Conservation (phyloP, 1,140 invertebrate genomes). For the Drosophila neocordata region DNA sequence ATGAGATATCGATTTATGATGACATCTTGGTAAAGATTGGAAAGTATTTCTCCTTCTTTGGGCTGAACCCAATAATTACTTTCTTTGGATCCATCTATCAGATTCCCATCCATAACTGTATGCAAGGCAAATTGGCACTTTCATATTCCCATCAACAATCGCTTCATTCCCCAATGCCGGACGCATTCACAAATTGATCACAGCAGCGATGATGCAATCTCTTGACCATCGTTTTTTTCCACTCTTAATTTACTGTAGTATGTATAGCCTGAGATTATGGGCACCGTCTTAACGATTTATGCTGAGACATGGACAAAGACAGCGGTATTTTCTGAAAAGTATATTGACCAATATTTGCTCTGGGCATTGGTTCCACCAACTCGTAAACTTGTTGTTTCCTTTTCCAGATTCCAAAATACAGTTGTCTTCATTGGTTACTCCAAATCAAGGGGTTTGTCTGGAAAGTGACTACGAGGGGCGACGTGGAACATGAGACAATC, state of each 20-base stretch:
- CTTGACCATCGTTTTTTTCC: constrained; percentile 27
- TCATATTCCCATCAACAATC: constrained; percentile 47
- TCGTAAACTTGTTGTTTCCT: constrained; percentile 47
- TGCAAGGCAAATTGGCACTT: constrained; percentile 58
- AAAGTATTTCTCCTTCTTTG: constrained; percentile 53
- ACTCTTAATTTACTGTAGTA: constrained; percentile 48
- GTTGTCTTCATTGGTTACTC: constrained; percentile 53
- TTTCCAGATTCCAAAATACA: constrained; percentile 46
- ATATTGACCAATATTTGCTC: constrained; percentile 53
- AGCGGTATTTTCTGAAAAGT: constrained; percentile 16
- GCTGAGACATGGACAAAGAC: constrained; percentile 22
- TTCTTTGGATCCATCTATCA: constrained; percentile 16
- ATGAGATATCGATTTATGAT: constrained; percentile 22
- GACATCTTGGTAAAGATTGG: constrained; percentile 38
- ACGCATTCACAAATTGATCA: constrained; percentile 38
- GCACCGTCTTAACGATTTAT: constrained; percentile 61
- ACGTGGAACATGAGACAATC: constrained; percentile 69
- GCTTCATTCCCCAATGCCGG: constrained; percentile 41
- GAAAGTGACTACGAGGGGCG: constrained; percentile 38
- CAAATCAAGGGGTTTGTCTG: constrained; percentile 55
- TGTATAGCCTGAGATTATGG: constrained; percentile 58
- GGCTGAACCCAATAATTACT: constrained; percentile 3
- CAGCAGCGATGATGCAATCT: constrained; percentile 58
- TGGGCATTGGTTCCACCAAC: constrained; percentile 54
- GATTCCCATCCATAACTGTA: constrained; percentile 25